Conservation (phyloP, 2,888 invertebrate genomes). For the Lagria hirta region DNA sequence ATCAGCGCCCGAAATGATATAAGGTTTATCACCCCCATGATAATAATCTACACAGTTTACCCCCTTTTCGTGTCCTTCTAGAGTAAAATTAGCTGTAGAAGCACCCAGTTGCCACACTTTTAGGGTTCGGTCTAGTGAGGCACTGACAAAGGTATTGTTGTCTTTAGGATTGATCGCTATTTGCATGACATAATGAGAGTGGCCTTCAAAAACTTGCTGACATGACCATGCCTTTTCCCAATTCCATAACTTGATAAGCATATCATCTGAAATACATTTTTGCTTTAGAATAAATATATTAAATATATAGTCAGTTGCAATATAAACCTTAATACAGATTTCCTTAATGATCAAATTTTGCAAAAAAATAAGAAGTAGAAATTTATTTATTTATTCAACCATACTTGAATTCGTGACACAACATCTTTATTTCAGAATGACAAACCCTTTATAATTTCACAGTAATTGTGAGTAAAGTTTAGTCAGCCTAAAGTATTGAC, state of each 20-base stretch:
- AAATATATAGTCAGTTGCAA: too few species aligned
- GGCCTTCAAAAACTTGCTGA: slow-evolving; percentile 98
- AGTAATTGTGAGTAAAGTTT: too few species aligned
- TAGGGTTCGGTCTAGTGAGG: slow-evolving; percentile 96
- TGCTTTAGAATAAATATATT: too few species aligned
- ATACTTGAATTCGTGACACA: too few species aligned
- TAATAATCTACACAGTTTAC: slow-evolving; percentile 99
- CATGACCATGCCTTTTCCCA: slow-evolving; percentile 99
- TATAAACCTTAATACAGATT: too few species aligned
- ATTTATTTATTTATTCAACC: too few species aligned
- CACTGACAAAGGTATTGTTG: slow-evolving; percentile 99
- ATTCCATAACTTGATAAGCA: slow-evolving; percentile 98
- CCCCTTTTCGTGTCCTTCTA: slow-evolving; percentile 98
- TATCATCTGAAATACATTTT: slow-evolving; percentile 90
- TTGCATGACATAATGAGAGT: slow-evolving; percentile 99
- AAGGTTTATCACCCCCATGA: slow-evolving; percentile 97
- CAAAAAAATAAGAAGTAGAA: too few species aligned
- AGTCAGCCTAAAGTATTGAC: too few species aligned
- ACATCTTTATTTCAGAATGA: too few species aligned
- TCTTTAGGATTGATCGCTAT: slow-evolving; percentile 99
- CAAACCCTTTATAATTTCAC: too few species aligned
- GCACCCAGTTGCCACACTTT: slow-evolving; percentile 99
- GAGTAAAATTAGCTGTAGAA: slow-evolving; percentile 94
- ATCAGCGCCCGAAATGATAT: slow-evolving; percentile 97
- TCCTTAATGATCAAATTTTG: too few species aligned